Percentiles rank a stretch among this genome's conserved stretches.
These are phyloP conservation scores for Watsonalla binaria DNA, from an alignment of 2,888 invertebrate genomes.

Conservation along the genomic window DNA sequence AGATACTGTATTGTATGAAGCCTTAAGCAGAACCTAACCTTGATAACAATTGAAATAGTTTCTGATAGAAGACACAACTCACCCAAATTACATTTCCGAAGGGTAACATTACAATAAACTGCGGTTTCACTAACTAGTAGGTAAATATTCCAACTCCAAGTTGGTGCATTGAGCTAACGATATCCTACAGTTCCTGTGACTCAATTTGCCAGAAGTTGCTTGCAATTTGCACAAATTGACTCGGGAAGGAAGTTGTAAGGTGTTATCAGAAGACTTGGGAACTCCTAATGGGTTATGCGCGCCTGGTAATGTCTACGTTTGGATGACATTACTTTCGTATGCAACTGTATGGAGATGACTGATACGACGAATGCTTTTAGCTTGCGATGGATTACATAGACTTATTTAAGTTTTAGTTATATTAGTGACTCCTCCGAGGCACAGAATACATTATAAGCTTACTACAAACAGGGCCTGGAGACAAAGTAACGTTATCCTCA, in stretches of 20 bases:
- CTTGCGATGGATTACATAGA: neutral
- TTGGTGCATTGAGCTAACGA: constrained; percentile 39
- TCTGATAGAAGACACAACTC: neutral
- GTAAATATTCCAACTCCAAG: constrained; percentile 21
- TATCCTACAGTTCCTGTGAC: constrained; percentile 47
- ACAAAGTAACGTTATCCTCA: too few relatives aligned
- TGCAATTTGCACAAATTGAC: constrained; percentile 62
- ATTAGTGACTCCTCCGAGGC: too few relatives aligned
- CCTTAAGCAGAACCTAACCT: neutral
- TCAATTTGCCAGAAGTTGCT: constrained; percentile 44
- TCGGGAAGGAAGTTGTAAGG: constrained; percentile 33
- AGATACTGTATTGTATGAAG: too few relatives aligned
- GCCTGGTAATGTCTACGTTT: neutral
- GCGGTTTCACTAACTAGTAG: constrained; percentile 11
- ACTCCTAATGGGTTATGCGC: constrained; percentile 4
- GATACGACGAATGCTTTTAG: neutral
- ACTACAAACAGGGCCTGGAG: too few relatives aligned
- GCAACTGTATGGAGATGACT: neutral
- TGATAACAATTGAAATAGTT: neutral
- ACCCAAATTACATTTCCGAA: neutral
- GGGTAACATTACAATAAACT: constrained; percentile 2
- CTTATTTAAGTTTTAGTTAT: neutral
- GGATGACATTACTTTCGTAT: neutral
- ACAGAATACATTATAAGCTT: too few relatives aligned
- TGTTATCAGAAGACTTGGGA: constrained; percentile 36